Percentiles rank a stretch among this genome's conserved stretches.
These are phyloP conservation scores for Lepus oiostolus DNA, from an alignment of 2,797 vertebrate genomes.

Conservation along the genomic window DNA sequence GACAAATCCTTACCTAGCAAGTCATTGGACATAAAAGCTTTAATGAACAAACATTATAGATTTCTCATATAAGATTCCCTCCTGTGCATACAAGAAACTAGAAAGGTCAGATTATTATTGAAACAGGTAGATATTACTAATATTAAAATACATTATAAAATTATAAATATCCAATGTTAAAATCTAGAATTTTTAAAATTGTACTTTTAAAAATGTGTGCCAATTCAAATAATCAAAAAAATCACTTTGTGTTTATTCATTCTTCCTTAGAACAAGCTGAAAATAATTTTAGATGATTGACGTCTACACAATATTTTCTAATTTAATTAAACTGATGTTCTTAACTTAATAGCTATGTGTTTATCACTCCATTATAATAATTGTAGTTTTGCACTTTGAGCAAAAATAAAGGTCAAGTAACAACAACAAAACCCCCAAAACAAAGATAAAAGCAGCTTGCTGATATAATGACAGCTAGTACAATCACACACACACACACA, in stretches of 20 bases:
- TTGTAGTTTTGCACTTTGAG: neutral
- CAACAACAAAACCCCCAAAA: neutral
- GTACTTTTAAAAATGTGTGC: neutral
- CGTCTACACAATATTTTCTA: neutral
- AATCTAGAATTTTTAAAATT: neutral
- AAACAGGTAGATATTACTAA: slow-evolving; percentile 43
- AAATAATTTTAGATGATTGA: neutral
- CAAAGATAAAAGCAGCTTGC: neutral
- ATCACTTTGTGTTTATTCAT: neutral
- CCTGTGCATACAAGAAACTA: neutral
- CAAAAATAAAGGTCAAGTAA: neutral
- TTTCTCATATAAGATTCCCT: neutral
- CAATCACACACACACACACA: neutral
- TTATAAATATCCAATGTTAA: neutral
- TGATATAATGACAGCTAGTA: neutral
- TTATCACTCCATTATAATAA: neutral
- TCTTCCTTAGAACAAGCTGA: neutral
- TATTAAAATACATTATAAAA: neutral
- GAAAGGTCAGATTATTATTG: neutral
- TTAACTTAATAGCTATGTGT: neutral
- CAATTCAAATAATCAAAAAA: neutral
- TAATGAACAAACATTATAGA: neutral
- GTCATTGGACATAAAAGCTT: neutral
- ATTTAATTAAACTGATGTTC: slow-evolving; percentile 6
- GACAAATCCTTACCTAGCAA: neutral